Conservation (phyloP, 1,140 invertebrate species). For the Cydia strobilella region DNA sequence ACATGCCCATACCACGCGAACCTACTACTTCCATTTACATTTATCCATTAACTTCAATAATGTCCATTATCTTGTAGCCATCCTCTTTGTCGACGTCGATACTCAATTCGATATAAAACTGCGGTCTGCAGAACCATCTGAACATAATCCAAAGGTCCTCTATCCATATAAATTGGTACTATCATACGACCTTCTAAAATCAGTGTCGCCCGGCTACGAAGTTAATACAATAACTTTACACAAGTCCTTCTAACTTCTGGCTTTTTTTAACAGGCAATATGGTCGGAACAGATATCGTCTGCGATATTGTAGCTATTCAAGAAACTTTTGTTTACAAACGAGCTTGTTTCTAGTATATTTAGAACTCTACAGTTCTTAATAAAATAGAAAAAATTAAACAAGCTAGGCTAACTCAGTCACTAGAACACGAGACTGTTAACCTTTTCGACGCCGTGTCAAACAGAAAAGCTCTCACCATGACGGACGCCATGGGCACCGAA, state of each 20-base stretch:
- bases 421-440: too few species aligned
- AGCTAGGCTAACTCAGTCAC: too few species aligned
- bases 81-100: not conserved
- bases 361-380: not conserved
- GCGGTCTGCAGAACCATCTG: not conserved
- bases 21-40: too few species aligned
- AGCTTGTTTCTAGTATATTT: not conserved
- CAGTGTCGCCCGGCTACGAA: not conserved
- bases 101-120: constrained; percentile 1
- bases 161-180: not conserved
- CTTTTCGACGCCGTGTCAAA: too few species aligned
- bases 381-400: too few species aligned
- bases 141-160: not conserved
- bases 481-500: too few species aligned
- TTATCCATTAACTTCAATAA: not conserved
- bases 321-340: not conserved
- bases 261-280: not conserved
- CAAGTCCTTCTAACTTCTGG: not conserved
- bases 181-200: not conserved
- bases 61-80: not conserved
- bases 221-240: not conserved
- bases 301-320: not conserved
- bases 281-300: constrained; percentile 5
- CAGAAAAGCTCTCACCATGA: too few species aligned
- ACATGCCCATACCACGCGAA: too few species aligned